Evolutionary conservation across 2,888 invertebrate genomes (phyloP).

Genomic region (Dromius quadrimaculatus): DNA sequence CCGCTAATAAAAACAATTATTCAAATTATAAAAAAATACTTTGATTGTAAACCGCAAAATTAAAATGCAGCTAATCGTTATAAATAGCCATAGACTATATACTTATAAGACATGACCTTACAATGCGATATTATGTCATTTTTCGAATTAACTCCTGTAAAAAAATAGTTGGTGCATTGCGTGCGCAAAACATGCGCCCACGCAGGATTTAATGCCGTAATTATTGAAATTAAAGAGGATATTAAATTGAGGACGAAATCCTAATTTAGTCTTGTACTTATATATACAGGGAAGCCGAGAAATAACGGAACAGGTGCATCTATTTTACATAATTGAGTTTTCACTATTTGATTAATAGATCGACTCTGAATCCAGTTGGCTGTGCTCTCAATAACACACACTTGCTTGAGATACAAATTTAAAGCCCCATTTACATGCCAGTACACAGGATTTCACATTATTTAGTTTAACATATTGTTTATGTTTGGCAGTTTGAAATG

Average conservation of each 20-base stretch:
- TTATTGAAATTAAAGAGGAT: too few relatives aligned
- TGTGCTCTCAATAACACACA: neutral
- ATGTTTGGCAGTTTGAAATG: too few relatives aligned
- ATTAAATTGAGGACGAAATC: too few relatives aligned
- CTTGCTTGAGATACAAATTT: too few relatives aligned
- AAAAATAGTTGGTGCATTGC: neutral
- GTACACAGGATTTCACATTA: too few relatives aligned
- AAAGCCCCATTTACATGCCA: too few relatives aligned
- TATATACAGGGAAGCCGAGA: conserved; percentile 4
- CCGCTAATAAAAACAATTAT: too few relatives aligned
- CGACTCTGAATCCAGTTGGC: conserved; percentile 1
- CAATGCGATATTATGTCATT: conserved; percentile 23
- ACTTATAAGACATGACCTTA: too few relatives aligned
- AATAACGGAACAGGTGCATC: conserved; percentile 16
- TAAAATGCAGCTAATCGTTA: conserved; percentile 2
- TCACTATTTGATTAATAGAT: conserved; percentile 33
- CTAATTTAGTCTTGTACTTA: neutral
- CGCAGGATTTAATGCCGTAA: too few relatives aligned
- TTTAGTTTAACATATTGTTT: too few relatives aligned
- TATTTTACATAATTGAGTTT: conserved; percentile 32
- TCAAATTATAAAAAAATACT: too few relatives aligned
- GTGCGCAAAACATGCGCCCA: conserved; percentile 2
- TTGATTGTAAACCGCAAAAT: conserved; percentile 4
- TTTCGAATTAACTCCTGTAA: neutral
- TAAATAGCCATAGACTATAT: conserved; percentile 8